Evolutionary conservation across 2,888 invertebrate species (phyloP), one percentile per base, ranked within the genome.

Genomic region (Melanotus villosus): DNA sequence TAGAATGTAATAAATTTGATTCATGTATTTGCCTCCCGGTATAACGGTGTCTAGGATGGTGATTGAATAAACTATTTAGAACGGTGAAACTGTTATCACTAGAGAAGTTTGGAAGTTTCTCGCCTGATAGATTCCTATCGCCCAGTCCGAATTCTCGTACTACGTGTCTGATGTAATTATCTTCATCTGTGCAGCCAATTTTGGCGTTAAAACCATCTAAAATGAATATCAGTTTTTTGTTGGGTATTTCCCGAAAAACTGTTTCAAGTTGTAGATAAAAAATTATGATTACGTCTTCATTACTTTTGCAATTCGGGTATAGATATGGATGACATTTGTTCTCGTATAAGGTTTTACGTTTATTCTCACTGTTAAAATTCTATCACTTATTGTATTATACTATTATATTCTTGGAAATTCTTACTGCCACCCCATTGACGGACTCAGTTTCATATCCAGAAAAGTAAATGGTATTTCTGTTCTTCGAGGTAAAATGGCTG

Each of bases 341-440:
- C 7, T 5, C 26, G 10, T 12, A 38, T 10, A 38, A 3, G 3
- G 14, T 38, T 12, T 38, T 38, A 10, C n/a, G n/a, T 38, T 38
- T 38, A 38, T 38, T 14, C n/a, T 38, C 38, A 38, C 38, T 38
- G 38, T n/a, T 4, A 38, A 38, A 38, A 38, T 38, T 38, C n/a
- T 38, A n/a, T 38, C 14, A 10, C 14, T 38, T 38, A 26, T 26
- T 26, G 26, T 3, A 26, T 26, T 26, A 26, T 26, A 7, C 38
- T n/a, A 38, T 38, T 38, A 7, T 26, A 26, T 26, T 38, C 38
- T 38, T 38, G n/a, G n/a, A 10, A 12, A 38, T 38, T 10, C 10
- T 38, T 38, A n/a, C 14, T 38, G 38, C 14, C n/a, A 38, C 14
- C n/a, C 10, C 38, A 38, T 26, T 26, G 3, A 26, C 7, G 26